Percentiles rank a stretch among this genome's conserved stretches.
These are phyloP conservation scores for Tineola bisselliella DNA, from an alignment of 2,888 invertebrate species.

Conservation along the genomic window DNA sequence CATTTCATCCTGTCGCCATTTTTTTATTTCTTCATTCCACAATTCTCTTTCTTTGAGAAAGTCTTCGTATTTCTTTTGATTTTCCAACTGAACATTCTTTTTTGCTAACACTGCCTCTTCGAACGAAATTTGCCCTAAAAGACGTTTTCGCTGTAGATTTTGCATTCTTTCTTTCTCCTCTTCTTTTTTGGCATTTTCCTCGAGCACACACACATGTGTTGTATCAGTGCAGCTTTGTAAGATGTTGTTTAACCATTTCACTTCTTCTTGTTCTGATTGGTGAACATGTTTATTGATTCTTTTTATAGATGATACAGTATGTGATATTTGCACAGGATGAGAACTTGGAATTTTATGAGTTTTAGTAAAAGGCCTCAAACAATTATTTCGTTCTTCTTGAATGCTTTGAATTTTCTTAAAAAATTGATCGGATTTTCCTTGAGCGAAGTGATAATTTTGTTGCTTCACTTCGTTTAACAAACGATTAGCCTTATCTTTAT, in stretches of 20 bases:
- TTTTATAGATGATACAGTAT: constrained; percentile 59
- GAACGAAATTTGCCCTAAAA: constrained; percentile 64
- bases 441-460: constrained; percentile 34
- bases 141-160: constrained; percentile 68
- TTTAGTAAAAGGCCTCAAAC: constrained; percentile 25
- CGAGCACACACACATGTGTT: constrained; percentile 44
- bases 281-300: constrained; percentile 60
- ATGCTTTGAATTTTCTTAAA: constrained; percentile 29
- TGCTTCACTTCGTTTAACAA: constrained; percentile 40
- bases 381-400: constrained; percentile 32
- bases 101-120: constrained; percentile 70
- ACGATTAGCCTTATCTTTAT: constrained; percentile 39
- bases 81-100: constrained; percentile 49
- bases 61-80: constrained; percentile 58
- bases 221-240: constrained; percentile 52
- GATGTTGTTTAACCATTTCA: constrained; percentile 59
- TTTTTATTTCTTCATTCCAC: constrained; percentile 59
- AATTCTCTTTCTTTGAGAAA: constrained; percentile 57
- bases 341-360: constrained; percentile 21
- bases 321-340: constrained; percentile 33
- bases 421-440: constrained; percentile 34
- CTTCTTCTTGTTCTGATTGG: constrained; percentile 52
- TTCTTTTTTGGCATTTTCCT: constrained; percentile 51
- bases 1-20: constrained; percentile 55
- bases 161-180: constrained; percentile 55